Conservation (phyloP, 2,888 invertebrate genomes). For the Isoperla grammatica region DNA sequence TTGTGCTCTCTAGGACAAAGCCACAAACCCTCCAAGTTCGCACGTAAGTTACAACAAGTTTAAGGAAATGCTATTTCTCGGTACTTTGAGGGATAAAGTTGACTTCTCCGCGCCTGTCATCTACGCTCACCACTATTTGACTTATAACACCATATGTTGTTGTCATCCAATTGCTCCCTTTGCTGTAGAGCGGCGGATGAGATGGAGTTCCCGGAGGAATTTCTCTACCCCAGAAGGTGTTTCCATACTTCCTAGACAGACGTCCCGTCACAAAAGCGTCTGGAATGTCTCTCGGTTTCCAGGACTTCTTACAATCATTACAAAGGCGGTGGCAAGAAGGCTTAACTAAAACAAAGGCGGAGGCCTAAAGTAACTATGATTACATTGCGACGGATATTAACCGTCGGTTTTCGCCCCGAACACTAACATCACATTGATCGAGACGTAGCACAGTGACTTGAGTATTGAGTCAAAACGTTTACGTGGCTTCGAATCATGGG, state of each 20-base stretch:
- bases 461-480: no score
- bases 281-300: constrained; percentile 13
- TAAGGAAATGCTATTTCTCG: no score
- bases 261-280: constrained; percentile 5
- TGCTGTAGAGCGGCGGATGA: background rate
- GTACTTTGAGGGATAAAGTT: no score
- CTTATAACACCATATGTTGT: background rate
- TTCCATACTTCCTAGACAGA: background rate
- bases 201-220: constrained; percentile 21
- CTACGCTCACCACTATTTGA: background rate
- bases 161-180: constrained; percentile 5
- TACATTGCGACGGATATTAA: no score
- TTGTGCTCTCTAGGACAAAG: constrained; percentile 4
- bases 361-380: no score
- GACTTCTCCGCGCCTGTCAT: background rate
- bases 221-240: constrained; percentile 8
- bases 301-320: background rate
- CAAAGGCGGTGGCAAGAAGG: no score
- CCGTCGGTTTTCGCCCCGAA: no score
- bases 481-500: no score
- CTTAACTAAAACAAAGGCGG: no score
- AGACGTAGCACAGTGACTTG: no score
- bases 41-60: background rate
- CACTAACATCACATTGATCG: no score
- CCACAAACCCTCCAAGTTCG: background rate